Evolutionary conservation across 2,888 invertebrate genomes (phyloP).

Genomic region (Rhabditoides inermis): DNA sequence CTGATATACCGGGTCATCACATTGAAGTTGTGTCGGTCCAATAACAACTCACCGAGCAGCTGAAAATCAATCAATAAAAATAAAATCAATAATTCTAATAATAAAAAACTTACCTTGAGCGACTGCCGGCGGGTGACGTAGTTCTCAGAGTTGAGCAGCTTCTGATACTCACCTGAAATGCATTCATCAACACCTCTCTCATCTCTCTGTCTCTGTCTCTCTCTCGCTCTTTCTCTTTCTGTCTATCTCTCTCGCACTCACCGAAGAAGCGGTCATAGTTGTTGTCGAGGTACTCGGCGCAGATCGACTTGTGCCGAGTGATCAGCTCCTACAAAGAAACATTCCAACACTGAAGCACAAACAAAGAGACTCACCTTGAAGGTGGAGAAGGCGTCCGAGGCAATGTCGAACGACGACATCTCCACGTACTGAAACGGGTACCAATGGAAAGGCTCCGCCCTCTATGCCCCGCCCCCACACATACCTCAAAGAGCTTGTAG

Average conservation of each 20-base stretch:
- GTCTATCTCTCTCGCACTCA: too few species aligned
- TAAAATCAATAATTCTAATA: too few species aligned
- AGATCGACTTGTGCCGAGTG: constrained; percentile 65
- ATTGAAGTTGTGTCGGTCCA: constrained; percentile 98
- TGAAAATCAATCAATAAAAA: constrained; percentile 36
- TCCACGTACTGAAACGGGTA: too few species aligned
- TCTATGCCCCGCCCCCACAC: constrained; percentile 21
- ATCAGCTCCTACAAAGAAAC: constrained; percentile 56
- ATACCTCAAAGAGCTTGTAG: constrained; percentile 98
- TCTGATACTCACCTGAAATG: constrained; percentile 72
- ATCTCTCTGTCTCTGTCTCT: too few species aligned
- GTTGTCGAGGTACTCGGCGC: constrained; percentile 94
- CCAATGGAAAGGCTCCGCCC: not conserved
- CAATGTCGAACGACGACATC: constrained; percentile 99
- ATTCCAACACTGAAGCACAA: not conserved
- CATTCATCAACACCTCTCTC: too few species aligned
- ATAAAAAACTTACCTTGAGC: constrained; percentile 63
- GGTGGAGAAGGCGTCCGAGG: constrained; percentile 99
- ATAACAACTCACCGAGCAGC: constrained; percentile 84
- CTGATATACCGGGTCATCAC: constrained; percentile 70
- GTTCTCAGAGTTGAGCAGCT: constrained; percentile 93
- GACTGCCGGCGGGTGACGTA: constrained; percentile 98
- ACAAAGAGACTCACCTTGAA: constrained; percentile 70
- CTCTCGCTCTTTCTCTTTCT: too few species aligned
- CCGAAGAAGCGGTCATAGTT: constrained; percentile 97